Base-by-base conservation (phyloP, 1,140 invertebrate genomes). In the Euborellia annulipes region DNA sequence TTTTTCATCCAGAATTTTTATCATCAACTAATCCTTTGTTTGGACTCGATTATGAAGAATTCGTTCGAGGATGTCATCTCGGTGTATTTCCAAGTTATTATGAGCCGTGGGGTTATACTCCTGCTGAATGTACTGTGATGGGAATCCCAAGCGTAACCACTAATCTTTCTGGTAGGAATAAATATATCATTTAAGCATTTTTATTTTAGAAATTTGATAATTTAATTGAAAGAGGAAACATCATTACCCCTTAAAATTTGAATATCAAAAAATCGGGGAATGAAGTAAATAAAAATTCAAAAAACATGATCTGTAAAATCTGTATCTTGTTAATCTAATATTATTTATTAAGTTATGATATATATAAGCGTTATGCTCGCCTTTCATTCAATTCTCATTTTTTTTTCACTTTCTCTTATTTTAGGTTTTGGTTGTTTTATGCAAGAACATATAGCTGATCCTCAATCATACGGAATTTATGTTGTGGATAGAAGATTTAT, bases 71-170 rank as follows among this genome's bases (percentile, higher is more conserved):
- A 36, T 99, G 96, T 58, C 96, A 99, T 69, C 72, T 99, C 46
- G 94, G 94, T 3, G 92, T 98, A 13, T 99, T 99, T 63, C 94
- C 95, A 1, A 97, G 92, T 2, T 98, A 98, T 61, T 99, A 99
- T 61, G 96, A 99, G 63, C 95, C 95, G 0, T 99, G 96, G 96
- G 95, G 96, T 1, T 99, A 99, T 65, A 99, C 95, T 0, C 95
- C 95, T 2, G 96, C 94, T 3, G 96, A 99, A 65, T 99, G 96
- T 58, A 99, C 96, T 0, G 93, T 99, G 4, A 98, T 98, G 94
- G 96, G 96, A 2, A 95, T 98, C 55, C 94, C 94, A 1, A 94
- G 87, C 55, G 77, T 98, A 42, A 94, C 93, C 1, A 98, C 95
- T 8, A 99, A 99, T 65, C 67, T 99, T 13, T 98, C 92, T 32